Conservation (phyloP, 2,888 invertebrate species). For the Fabriciana adippe region DNA sequence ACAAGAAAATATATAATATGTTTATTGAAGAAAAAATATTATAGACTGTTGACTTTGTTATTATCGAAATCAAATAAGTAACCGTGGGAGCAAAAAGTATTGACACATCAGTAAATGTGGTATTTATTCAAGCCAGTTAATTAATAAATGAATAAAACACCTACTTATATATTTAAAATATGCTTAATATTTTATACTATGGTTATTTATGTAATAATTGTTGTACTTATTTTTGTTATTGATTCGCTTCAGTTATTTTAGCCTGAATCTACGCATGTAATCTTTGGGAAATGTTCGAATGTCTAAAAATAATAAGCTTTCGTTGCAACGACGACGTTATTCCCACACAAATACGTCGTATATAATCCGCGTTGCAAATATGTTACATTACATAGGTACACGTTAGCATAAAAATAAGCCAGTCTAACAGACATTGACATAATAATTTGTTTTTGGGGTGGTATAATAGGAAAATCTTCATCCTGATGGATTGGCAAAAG, state of each 20-base stretch:
- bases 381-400: neutral
- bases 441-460: neutral
- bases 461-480: no score
- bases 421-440: neutral
- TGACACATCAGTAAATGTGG: no score
- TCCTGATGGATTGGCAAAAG: no score
- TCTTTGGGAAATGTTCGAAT: neutral
- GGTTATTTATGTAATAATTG: no score
- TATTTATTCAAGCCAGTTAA: no score
- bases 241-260: slow-evolving; percentile 3
- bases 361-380: neutral
- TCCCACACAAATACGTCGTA: slow-evolving; percentile 13
- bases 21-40: no score
- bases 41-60: no score
- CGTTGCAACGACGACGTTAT: slow-evolving; percentile 19
- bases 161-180: neutral
- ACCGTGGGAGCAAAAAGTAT: no score
- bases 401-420: neutral
- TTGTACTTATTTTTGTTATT: no score
- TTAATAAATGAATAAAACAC: neutral
- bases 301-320: slow-evolving; percentile 6
- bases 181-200: neutral
- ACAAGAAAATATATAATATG: no score
- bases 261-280: no score
- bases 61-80: no score